Percentiles rank a stretch among this genome's conserved stretches.
Evolutionary conservation across 2,797 vertebrate species (phyloP).

Genomic region (Acanthiza pusilla): DNA sequence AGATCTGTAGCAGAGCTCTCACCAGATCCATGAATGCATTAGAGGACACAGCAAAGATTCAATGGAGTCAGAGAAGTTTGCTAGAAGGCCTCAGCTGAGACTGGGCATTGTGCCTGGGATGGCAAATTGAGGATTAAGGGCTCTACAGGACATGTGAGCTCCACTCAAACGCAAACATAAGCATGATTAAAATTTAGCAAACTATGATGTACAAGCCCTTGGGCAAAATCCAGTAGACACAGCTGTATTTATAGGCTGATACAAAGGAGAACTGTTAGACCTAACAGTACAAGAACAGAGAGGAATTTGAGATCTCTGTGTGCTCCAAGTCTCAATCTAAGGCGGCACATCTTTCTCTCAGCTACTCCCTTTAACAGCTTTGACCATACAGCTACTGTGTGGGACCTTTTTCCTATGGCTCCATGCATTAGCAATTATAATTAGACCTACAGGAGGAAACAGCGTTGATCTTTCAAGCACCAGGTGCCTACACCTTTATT

Average conservation of each 20-base stretch:
- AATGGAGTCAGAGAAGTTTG: slow-evolving; percentile 56
- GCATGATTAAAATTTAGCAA: slow-evolving; percentile 73
- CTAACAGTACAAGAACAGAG: neutral
- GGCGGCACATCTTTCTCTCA: neutral
- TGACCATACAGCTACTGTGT: neutral
- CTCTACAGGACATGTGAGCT: slow-evolving; percentile 69
- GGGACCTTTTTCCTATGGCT: neutral
- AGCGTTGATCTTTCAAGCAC: neutral
- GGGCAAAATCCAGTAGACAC: slow-evolving; percentile 54
- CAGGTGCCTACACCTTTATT: neutral
- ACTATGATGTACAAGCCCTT: slow-evolving; percentile 52
- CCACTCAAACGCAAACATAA: slow-evolving; percentile 72
- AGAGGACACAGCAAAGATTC: slow-evolving; percentile 48
- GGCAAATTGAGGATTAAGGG: slow-evolving; percentile 68
- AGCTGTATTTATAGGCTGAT: slow-evolving; percentile 56
- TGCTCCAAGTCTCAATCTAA: accelerated
- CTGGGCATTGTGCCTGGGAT: slow-evolving; percentile 67
- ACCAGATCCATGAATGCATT: slow-evolving; percentile 66
- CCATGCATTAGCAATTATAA: neutral
- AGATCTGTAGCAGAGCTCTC: slow-evolving; percentile 48
- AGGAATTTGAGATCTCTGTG: neutral
- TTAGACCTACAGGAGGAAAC: neutral
- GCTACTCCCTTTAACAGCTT: neutral
- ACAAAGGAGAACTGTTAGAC: slow-evolving; percentile 58
- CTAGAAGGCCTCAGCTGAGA: slow-evolving; percentile 37